Percentiles rank a stretch among this genome's conserved stretches.
These are phyloP conservation scores for Drosophila melanica DNA, from an alignment of 1,140 invertebrate genomes.

Conservation along the genomic window DNA sequence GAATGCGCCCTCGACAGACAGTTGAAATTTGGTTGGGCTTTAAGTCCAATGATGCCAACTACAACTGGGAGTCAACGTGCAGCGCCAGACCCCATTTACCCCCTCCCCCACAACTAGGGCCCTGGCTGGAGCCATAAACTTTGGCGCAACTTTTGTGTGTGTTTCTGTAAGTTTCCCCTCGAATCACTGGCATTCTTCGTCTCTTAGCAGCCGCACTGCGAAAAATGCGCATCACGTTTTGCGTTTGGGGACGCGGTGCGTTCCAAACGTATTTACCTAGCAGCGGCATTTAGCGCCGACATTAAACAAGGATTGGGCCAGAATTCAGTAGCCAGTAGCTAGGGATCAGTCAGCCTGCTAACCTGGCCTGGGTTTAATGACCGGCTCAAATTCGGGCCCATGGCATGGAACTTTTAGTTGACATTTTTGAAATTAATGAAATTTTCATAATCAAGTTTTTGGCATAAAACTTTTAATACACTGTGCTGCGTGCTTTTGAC, in stretches of 20 bases:
- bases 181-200: too few species aligned
- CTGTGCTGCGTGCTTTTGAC: background rate
- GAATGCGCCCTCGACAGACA: slow-evolving; percentile 65
- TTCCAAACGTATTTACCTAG: slow-evolving; percentile 68
- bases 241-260: slow-evolving; percentile 62
- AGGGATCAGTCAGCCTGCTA: slow-evolving; percentile 5
- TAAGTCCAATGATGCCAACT: slow-evolving; percentile 41
- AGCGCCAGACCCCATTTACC: background rate
- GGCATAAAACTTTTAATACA: slow-evolving; percentile 16
- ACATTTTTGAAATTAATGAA: slow-evolving; percentile 33
- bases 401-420: background rate
- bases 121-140: slow-evolving; percentile 59
- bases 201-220: slow-evolving; percentile 54
- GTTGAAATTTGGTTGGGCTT: slow-evolving; percentile 57
- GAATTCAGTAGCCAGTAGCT: slow-evolving; percentile 13
- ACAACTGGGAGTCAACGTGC: slow-evolving; percentile 2
- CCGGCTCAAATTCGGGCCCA: slow-evolving; percentile 1
- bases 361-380: slow-evolving; percentile 50
- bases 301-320: slow-evolving; percentile 47
- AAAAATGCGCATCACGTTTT: slow-evolving; percentile 81
- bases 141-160: slow-evolving; percentile 69
- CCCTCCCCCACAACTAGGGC: background rate
- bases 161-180: slow-evolving; percentile 7
- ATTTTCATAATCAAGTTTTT: slow-evolving; percentile 44
- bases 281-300: slow-evolving; percentile 61